These are phyloP conservation scores for Parascotia fuliginaria DNA, from an alignment of 2,888 invertebrate species.

Conservation along the genomic window DNA sequence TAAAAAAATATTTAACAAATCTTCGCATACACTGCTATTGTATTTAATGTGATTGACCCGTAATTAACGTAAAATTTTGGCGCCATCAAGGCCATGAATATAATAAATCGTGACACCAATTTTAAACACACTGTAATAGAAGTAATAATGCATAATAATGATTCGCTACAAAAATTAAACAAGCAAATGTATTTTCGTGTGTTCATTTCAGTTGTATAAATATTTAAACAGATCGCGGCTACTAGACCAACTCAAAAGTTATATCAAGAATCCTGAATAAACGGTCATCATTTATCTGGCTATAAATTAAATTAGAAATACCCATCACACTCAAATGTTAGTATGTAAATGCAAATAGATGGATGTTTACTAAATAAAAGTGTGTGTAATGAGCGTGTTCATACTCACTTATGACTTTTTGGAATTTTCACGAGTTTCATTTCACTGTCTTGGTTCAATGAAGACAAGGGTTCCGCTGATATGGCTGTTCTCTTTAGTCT, in stretches of 20 bases:
- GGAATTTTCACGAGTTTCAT: conserved; percentile 89
- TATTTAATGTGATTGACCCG: conserved; percentile 30
- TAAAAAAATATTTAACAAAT: no score
- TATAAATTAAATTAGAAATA: background rate
- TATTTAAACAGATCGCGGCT: background rate
- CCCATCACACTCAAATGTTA: background rate
- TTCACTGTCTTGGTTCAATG: conserved; percentile 83
- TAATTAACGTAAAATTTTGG: conserved; percentile 16
- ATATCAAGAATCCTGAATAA: background rate
- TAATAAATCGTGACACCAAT: conserved; percentile 5
- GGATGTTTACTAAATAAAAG: background rate
- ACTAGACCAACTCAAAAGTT: background rate
- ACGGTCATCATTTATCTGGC: background rate
- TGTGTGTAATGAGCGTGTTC: background rate
- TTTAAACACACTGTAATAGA: background rate
- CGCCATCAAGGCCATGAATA: conserved; percentile 10
- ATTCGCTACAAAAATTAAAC: background rate
- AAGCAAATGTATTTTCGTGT: background rate
- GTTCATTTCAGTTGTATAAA: background rate
- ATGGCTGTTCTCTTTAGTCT: conserved; percentile 90
- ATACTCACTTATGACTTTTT: conserved; percentile 87
- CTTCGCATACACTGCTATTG: background rate
- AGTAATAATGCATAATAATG: background rate
- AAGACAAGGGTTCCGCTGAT: conserved; percentile 92
- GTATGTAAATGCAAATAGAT: background rate